Evolutionary conservation across 2,888 invertebrate species (phyloP).

Genomic region (Dione juno): DNA sequence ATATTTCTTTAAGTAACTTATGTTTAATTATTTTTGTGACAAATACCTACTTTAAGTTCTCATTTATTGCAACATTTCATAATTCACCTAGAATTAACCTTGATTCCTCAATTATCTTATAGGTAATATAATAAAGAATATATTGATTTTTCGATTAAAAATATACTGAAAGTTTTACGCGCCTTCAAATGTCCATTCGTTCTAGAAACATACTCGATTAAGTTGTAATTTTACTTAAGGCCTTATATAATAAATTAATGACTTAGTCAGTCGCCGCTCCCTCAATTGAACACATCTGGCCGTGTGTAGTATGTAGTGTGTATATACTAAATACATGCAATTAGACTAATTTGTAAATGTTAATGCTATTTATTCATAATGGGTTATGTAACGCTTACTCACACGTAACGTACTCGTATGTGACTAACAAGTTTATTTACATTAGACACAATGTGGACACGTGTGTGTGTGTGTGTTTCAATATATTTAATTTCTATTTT

Average conservation of each 20-base stretch:
- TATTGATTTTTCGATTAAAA: no score
- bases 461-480: not conserved
- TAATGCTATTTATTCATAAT: not conserved
- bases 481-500: not conserved
- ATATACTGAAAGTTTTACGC: no score
- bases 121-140: no score
- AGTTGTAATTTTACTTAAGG: not conserved
- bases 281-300: slow-evolving; percentile 19
- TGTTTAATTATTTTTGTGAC: no score
- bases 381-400: slow-evolving; percentile 9
- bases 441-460: not conserved
- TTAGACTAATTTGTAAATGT: slow-evolving; percentile 15
- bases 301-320: not conserved
- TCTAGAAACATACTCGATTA: no score
- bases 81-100: no score
- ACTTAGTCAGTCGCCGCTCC: slow-evolving; percentile 2
- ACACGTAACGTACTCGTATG: not conserved
- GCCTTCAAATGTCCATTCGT: no score
- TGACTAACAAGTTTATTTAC: not conserved
- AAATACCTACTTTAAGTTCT: no score
- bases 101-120: no score
- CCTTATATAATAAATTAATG: not conserved
- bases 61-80: no score
- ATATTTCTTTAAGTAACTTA: no score
- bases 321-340: not conserved